A percentile compares a stretch with the other conserved stretches of the same genome.
These are phyloP conservation scores for Chrysomela aeneicollis DNA, from an alignment of 2,888 invertebrate genomes.

Conservation along the genomic window DNA sequence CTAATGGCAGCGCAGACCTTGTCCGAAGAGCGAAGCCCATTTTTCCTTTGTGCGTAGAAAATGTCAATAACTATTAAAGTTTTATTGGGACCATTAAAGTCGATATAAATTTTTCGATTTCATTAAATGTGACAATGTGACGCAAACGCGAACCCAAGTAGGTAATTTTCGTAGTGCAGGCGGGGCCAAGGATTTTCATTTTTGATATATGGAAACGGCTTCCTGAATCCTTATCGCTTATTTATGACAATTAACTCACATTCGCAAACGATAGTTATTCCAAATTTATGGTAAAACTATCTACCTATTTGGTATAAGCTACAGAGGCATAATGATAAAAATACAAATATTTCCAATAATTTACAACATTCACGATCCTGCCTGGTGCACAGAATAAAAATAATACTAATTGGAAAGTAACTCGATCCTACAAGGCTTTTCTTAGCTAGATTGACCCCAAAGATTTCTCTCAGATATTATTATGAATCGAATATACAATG, in stretches of 20 bases:
- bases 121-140: conserved; percentile 14
- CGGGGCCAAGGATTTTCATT: background rate
- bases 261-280: no score
- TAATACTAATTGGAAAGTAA: no score
- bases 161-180: background rate
- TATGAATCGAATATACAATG: no score
- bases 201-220: background rate
- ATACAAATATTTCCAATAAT: no score
- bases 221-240: conserved; percentile 1
- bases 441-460: no score
- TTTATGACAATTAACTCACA: background rate
- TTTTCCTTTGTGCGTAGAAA: conserved; percentile 18
- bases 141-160: conserved; percentile 9
- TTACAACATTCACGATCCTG: no score
- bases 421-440: no score
- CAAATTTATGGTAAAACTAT: no score
- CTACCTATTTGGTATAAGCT: no score
- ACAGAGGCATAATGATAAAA: no score
- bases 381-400: no score
- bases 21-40: conserved; percentile 1
- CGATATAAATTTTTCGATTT: conserved; percentile 6
- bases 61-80: background rate
- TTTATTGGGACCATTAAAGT: conserved; percentile 6
- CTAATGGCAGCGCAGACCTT: conserved; percentile 15
- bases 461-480: no score